Conservation (phyloP, 2,113 vertebrate species). For the Lepisosteus osseus region DNA sequence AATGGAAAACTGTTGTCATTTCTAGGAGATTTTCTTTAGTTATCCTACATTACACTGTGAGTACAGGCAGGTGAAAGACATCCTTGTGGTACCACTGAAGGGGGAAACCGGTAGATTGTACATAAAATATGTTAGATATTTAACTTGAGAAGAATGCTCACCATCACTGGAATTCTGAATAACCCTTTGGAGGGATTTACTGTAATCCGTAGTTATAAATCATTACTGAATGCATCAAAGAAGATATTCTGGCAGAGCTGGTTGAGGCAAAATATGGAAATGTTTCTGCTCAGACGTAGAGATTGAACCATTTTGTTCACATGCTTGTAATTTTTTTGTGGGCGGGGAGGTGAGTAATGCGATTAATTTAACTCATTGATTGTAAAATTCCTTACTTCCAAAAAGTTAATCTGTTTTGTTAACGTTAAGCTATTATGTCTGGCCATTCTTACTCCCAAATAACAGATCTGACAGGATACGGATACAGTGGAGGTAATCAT, state of each 20-base stretch:
- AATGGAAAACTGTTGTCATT: too few species aligned
- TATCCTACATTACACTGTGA: too few species aligned
- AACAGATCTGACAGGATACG: too few species aligned
- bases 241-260: constrained; percentile 42
- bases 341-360: background rate
- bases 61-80: too few species aligned
- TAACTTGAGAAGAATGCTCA: constrained; percentile 49
- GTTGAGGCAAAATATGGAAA: constrained; percentile 45
- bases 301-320: background rate
- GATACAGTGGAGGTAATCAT: too few species aligned
- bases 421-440: too few species aligned
- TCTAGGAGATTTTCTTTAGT: too few species aligned
- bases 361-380: too few species aligned
- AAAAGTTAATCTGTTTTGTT: too few species aligned
- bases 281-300: constrained; percentile 39
- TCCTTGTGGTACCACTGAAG: background rate
- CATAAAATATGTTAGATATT: constrained; percentile 43
- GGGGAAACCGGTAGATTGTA: constrained; percentile 35
- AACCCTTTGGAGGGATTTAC: constrained; percentile 53
- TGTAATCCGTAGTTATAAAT: constrained; percentile 63
- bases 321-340: background rate
- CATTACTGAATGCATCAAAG: constrained; percentile 46
- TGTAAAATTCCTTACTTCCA: too few species aligned
- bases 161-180: constrained; percentile 56
- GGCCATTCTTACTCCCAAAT: too few species aligned